Evolutionary conservation across 1,140 invertebrate genomes (phyloP).

Genomic region (Thalassaphorura encarpata): DNA sequence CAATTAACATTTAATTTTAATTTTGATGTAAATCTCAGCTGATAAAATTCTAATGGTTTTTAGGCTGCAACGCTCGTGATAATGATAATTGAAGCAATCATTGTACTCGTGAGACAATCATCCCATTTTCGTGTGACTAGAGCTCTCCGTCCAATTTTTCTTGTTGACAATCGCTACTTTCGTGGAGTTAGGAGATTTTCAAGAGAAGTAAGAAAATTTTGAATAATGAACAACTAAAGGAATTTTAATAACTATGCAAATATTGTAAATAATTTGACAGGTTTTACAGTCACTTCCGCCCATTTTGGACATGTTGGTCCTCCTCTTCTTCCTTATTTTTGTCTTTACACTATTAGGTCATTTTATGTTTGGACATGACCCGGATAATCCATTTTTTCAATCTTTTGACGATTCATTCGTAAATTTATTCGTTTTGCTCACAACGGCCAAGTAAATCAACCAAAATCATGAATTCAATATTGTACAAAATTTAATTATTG

Average conservation of each 20-base stretch:
- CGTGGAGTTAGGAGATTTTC: conserved; percentile 48
- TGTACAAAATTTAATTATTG: not conserved
- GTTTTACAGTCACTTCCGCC: conserved; percentile 72
- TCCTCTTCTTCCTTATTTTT: conserved; percentile 65
- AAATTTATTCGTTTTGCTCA: conserved; percentile 78
- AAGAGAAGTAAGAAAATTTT: conserved; percentile 19
- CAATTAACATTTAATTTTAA: conserved; percentile 24
- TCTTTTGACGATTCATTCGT: conserved; percentile 74
- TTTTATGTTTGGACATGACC: conserved; percentile 62
- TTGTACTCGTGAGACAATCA: conserved; percentile 67
- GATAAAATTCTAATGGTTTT: no score
- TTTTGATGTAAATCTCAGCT: not conserved
- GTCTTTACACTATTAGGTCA: conserved; percentile 74
- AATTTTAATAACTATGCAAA: not conserved
- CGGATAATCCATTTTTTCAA: conserved; percentile 63
- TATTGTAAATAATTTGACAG: conserved; percentile 37
- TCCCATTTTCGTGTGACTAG: conserved; percentile 79
- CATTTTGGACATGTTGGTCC: conserved; percentile 74
- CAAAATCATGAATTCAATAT: not conserved
- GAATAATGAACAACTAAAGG: not conserved
- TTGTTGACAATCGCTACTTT: conserved; percentile 76
- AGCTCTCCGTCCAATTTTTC: conserved; percentile 76
- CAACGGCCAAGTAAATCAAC: conserved; percentile 75
- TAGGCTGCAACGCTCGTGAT: conserved; percentile 65
- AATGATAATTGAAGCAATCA: conserved; percentile 74